Evolutionary conservation across 1,140 invertebrate genomes (phyloP), one percentile per base, ranked within the genome.

Genomic region (Lepidurus apus): DNA sequence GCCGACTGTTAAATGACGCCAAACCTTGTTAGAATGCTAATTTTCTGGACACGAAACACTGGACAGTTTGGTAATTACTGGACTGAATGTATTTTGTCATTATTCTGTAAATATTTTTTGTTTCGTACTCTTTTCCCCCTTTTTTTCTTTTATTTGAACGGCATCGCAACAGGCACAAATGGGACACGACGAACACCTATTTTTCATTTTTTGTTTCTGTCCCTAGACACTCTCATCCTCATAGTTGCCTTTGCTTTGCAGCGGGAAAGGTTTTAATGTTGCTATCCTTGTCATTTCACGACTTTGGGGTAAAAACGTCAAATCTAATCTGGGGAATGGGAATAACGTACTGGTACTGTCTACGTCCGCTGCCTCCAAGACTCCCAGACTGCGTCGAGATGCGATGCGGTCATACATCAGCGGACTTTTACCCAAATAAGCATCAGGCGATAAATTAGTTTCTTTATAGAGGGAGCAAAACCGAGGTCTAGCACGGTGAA

Each of bases 371-470:
- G 34, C 34, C 34, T 34, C 34, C 34, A 34, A 34, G 34, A 34
- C 3, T 34, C 34, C 34, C 3, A 34, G 34, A 4, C 34, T 34
- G 34, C 34, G 34, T 3, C 34, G 34, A 34, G 34, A 34, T 26
- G 26, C 26, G 47, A 8, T 65, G 47, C 21, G 47, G 47, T 65
- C 53, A n/a, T 65, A 65, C 21, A 65, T 65, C 53, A 65, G 53
- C 53, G 53, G 53, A 65, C 53, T 65, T 65, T 65, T 65, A 65
- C 21, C 53, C 53, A 65, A 65, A 65, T 65, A 65, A 65, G n/a
- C 53, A 65, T 65, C 53, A 65, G n/a, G 53, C 53, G 17, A 65
- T 65, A 65, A 65, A 65, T 65, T 65, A 65, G 53, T 34, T 2
- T 34, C 34, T 34, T 34, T 34, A 34, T 34, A 34, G 34, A 34